Evolutionary conservation across 2,888 invertebrate genomes (phyloP).

Genomic region (Pilophorus perplexus): DNA sequence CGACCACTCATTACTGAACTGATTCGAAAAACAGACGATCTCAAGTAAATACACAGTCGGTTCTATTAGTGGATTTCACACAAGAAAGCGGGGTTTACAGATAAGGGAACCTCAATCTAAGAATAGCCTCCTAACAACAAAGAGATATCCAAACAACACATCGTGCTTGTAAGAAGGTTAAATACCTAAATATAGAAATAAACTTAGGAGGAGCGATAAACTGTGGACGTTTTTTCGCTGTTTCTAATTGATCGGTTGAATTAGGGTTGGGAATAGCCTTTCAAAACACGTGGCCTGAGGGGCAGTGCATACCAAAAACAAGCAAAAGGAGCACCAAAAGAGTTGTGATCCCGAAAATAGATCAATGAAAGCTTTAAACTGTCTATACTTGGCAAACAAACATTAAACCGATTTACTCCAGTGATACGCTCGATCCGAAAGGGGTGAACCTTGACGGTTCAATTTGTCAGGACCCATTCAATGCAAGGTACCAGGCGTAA

Average conservation of each 20-base stretch:
- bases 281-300: conserved; percentile 33
- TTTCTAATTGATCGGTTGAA: conserved; percentile 33
- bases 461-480: too few relatives aligned
- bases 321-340: conserved; percentile 10
- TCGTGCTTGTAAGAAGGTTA: conserved; percentile 14
- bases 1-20: too few relatives aligned
- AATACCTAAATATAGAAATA: conserved; percentile 21
- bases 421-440: too few relatives aligned
- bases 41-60: too few relatives aligned
- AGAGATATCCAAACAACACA: conserved; percentile 17
- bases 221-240: conserved; percentile 16
- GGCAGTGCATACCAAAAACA: conserved; percentile 34
- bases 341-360: conserved; percentile 33
- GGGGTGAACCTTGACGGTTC: too few relatives aligned
- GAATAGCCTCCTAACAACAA: conserved; percentile 14
- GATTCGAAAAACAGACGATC: background rate
- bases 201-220: conserved; percentile 7
- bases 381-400: conserved; percentile 30
- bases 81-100: too few relatives aligned
- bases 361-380: conserved; percentile 25
- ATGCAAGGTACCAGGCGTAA: too few relatives aligned
- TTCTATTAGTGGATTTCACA: too few relatives aligned
- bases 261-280: conserved; percentile 27
- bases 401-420: too few relatives aligned
- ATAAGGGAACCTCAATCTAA: conserved; percentile 11